These are phyloP conservation scores for Pogonognathellus flavescens DNA, from an alignment of 1,140 invertebrate species.

Conservation along the genomic window DNA sequence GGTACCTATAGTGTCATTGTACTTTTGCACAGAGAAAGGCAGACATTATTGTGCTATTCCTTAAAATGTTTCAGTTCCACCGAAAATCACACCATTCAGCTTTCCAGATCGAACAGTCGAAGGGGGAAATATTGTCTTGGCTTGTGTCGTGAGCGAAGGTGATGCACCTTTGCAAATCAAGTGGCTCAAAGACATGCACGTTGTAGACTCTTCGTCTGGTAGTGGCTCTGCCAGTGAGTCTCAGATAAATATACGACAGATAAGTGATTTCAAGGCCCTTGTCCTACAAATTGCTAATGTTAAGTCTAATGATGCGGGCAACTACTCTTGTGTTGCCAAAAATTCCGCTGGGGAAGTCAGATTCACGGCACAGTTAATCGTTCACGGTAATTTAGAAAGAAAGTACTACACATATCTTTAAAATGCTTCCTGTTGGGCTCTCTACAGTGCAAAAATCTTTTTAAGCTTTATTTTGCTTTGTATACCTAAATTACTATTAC, in stretches of 20 bases:
- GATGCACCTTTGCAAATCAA: slow-evolving; percentile 77
- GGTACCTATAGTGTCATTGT: too few species aligned
- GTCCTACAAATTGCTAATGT: slow-evolving; percentile 61
- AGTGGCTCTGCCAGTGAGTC: not conserved
- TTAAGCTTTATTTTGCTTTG: too few species aligned
- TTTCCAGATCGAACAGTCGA: slow-evolving; percentile 74
- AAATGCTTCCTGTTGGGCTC: not conserved
- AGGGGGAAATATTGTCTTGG: slow-evolving; percentile 74
- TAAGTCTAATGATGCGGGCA: slow-evolving; percentile 51
- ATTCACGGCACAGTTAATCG: slow-evolving; percentile 52
- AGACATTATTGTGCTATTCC: not conserved
- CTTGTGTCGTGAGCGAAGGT: slow-evolving; percentile 79
- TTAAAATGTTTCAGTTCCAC: slow-evolving; percentile 71
- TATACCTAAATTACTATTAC: too few species aligned
- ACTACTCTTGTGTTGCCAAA: slow-evolving; percentile 59
- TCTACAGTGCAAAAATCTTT: not conserved
- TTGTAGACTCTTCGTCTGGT: slow-evolving; percentile 67
- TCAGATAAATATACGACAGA: slow-evolving; percentile 57
- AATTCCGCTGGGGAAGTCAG: slow-evolving; percentile 58
- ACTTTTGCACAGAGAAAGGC: not conserved
- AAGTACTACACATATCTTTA: not conserved
- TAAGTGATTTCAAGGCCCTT: slow-evolving; percentile 60
- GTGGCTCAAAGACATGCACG: slow-evolving; percentile 77
- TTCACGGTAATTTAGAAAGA: slow-evolving; percentile 62
- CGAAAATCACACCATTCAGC: slow-evolving; percentile 75